These are phyloP conservation scores for Margaritifera margaritifera DNA, from an alignment of 2,888 invertebrate genomes.

Conservation along the genomic window DNA sequence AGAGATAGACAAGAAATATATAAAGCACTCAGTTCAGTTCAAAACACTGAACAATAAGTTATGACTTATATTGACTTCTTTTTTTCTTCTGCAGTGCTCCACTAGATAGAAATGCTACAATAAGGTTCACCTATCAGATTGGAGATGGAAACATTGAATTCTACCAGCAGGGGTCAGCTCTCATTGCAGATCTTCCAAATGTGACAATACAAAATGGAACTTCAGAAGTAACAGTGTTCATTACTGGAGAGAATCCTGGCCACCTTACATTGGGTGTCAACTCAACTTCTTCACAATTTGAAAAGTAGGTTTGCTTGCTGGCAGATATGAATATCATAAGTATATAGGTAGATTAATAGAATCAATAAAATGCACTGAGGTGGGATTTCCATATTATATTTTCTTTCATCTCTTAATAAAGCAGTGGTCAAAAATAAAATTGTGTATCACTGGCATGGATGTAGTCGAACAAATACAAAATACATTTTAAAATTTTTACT, in stretches of 20 bases:
- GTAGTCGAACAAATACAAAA: no score
- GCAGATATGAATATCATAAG: background rate
- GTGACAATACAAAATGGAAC: conserved; percentile 43
- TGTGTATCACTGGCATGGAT: background rate
- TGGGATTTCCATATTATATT: no score
- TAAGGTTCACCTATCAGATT: conserved; percentile 58
- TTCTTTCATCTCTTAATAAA: no score
- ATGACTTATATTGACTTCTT: background rate
- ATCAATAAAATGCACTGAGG: no score
- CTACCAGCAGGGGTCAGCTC: conserved; percentile 27
- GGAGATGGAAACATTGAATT: conserved; percentile 36
- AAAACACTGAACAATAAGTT: background rate
- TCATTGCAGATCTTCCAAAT: conserved; percentile 45
- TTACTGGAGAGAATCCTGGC: conserved; percentile 55
- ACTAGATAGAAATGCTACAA: conserved; percentile 28
- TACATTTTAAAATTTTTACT: no score
- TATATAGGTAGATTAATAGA: no score
- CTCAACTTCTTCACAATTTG: conserved; percentile 51
- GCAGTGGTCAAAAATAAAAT: no score
- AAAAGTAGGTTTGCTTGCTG: conserved; percentile 39
- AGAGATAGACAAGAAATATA: no score
- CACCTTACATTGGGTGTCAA: conserved; percentile 61
- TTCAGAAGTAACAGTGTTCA: conserved; percentile 27
- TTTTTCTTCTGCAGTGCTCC: conserved; percentile 35
- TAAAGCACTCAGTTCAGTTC: no score